phyloP scores from a whole-genome alignment of 2,113 vertebrate genomes.

The Leiothrix lutea region DNA sequence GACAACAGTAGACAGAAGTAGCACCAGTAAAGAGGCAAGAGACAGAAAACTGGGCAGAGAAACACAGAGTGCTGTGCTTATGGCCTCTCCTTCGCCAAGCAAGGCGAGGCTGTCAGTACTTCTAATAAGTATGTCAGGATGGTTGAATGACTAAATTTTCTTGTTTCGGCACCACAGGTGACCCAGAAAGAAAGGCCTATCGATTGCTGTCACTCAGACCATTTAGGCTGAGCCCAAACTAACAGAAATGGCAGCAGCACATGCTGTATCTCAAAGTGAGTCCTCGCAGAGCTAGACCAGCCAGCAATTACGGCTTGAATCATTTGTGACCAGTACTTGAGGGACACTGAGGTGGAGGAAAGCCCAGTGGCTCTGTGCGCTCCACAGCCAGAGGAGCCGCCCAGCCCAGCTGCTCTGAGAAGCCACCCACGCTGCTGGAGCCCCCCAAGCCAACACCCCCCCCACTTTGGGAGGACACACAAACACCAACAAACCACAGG shows the following conservation, averaged over 20 bases:
- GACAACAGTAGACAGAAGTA: background rate
- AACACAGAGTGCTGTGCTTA: accelerated
- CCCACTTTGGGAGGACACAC: background rate
- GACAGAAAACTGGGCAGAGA: background rate
- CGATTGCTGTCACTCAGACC: accelerated
- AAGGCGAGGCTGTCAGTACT: background rate
- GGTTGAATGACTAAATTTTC: background rate
- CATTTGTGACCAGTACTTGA: background rate
- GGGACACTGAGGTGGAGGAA: accelerated
- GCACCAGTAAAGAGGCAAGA: background rate
- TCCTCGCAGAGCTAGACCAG: background rate
- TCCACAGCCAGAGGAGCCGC: background rate
- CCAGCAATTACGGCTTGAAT: background rate
- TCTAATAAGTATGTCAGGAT: background rate
- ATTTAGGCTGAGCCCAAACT: background rate
- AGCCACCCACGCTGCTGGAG: background rate
- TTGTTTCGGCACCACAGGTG: background rate
- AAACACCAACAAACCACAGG: accelerated
- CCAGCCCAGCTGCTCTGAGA: background rate
- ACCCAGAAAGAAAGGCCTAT: background rate
- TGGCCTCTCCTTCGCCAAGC: background rate
- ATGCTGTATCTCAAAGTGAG: background rate
- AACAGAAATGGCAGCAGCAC: background rate
- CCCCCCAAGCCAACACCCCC: background rate
- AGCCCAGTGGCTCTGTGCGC: accelerated